Percentiles rank a stretch among this genome's conserved stretches.
Evolutionary conservation across 2,888 invertebrate genomes (phyloP).

Genomic region (Torymus aiolomorphi): DNA sequence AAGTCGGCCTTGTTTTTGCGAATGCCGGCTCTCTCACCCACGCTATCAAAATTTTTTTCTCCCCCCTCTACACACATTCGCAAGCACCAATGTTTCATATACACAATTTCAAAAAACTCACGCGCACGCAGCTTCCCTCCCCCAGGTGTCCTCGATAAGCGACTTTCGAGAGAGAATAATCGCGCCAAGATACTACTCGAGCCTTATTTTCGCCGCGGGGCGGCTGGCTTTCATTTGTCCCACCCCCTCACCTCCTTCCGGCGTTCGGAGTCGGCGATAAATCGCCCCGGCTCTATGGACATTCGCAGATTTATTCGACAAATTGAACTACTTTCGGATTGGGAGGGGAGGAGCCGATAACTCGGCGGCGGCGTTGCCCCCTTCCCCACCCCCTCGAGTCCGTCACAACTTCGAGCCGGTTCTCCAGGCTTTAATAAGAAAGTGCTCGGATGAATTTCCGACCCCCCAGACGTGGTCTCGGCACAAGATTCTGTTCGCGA

Average conservation of each 20-base stretch:
- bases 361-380: background rate
- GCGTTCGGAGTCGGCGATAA: constrained; percentile 21
- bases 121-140: no score
- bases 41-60: no score
- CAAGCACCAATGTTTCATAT: no score
- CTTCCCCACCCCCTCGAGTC: background rate
- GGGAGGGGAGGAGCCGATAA: constrained; percentile 36
- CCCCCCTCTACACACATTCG: no score
- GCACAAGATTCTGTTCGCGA: background rate
- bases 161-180: constrained; percentile 11
- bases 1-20: constrained; percentile 6
- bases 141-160: no score
- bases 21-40: no score
- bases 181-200: constrained; percentile 16
- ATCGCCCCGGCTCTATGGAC: constrained; percentile 46
- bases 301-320: constrained; percentile 53
- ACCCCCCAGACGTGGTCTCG: background rate
- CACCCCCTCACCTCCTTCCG: background rate
- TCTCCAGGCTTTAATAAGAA: constrained; percentile 37
- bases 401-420: constrained; percentile 41
- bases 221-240: constrained; percentile 24
- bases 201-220: no score
- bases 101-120: no score
- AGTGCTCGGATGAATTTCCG: constrained; percentile 40
- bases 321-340: constrained; percentile 51